Evolutionary conservation across 53 echinoderm and acorn worm genomes (phyloP).

Genomic region (Antedon mediterranea): DNA sequence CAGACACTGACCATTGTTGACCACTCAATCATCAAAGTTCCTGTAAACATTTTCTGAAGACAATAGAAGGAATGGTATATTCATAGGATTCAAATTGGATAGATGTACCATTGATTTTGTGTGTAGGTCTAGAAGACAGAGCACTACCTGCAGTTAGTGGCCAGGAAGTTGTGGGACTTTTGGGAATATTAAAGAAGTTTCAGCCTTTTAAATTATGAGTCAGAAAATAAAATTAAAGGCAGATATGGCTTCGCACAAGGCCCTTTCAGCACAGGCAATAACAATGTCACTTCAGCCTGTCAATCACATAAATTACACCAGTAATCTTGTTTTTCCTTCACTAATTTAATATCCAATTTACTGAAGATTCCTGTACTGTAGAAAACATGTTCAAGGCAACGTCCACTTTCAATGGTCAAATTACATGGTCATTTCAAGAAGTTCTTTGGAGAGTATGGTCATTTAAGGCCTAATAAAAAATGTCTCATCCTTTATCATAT

Average conservation of each 20-base stretch:
- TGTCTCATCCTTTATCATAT: no score
- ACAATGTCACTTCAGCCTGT: background rate
- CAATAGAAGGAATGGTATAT: no score
- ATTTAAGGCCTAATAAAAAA: no score
- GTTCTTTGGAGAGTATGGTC: no score
- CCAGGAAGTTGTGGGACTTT: background rate
- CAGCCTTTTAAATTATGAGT: background rate
- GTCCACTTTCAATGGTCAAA: background rate
- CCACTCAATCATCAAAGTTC: no score
- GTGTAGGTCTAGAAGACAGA: no score
- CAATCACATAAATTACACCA: background rate
- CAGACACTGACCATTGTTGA: no score
- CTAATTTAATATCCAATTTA: background rate
- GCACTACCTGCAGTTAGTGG: background rate
- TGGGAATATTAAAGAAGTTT: background rate
- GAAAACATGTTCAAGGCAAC: background rate
- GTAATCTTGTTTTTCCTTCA: background rate
- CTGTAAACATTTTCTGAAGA: no score
- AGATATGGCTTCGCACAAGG: background rate
- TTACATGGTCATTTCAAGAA: no score
- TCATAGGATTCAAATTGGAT: no score
- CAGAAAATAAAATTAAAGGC: background rate
- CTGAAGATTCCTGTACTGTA: background rate
- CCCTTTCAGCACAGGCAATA: background rate
- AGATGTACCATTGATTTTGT: no score